Evolutionary conservation across 2,797 vertebrate species (phyloP), one percentile per base, ranked within the genome.

Genomic region (Leptatherina wallacei): DNA sequence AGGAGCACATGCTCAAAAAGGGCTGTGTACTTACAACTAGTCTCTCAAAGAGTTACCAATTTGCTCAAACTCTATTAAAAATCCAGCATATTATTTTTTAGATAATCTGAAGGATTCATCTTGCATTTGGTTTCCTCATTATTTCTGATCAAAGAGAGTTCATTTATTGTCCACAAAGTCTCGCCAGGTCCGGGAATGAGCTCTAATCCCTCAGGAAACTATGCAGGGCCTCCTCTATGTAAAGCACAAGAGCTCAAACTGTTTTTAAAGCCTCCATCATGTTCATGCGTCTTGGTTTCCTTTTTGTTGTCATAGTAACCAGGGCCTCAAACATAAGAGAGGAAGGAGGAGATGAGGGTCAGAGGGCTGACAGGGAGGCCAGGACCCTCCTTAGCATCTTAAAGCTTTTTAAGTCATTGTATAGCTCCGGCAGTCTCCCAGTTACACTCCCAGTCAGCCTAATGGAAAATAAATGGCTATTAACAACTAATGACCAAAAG

Each of bases 291-390:
- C 71, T 77, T 55, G 65, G 74, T 87, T 88, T 88, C 68, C 32
- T 79, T 74, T 77, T 73, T 64, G 85, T 91, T 74, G 89, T 82
- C 85, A 88, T 80, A 55, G 88, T 13, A 64, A 90, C 66, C 0
- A 12, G 78, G 72, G 82, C 82, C 81, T 85, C 78, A 78, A 78
- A 73, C 75, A 73, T 52, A 56, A 60, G 38, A 69, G 44, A 29
- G 38, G 49, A 61, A 54, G 20, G 62, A 62, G 54, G 13, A 29
- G 36, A 42, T 42, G 38, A 22, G 71, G 82, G 82, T 88, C 79
- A 85, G 69, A 80, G 83, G 78, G 75, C 85, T 58, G 75, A 84
- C 83, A 67, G 85, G 63, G 76, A 85, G 88, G 80, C 69, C 73
- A 69, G 49, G 81, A 85, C 80, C 83, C 83, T 79, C 70, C 70